These are phyloP conservation scores for Columba guinea DNA, from an alignment of 2,797 vertebrate genomes.

Conservation along the genomic window DNA sequence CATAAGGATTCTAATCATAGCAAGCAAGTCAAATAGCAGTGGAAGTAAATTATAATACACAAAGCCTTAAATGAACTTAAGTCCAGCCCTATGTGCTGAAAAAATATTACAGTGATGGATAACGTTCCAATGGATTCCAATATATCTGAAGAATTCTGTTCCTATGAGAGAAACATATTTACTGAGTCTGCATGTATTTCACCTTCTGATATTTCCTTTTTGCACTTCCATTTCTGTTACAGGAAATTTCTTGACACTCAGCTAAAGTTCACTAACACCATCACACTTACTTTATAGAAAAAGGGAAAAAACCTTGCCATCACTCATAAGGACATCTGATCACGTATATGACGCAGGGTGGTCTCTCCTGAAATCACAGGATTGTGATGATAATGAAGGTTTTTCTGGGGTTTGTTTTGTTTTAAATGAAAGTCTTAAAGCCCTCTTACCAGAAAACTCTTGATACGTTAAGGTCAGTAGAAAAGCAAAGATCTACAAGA, in stretches of 20 bases:
- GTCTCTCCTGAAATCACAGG: not conserved
- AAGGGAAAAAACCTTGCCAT: not conserved
- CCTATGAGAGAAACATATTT: not conserved
- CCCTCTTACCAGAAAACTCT: not conserved
- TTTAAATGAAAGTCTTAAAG: not conserved
- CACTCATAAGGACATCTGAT: not conserved
- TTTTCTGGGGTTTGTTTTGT: not conserved
- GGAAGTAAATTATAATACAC: not conserved
- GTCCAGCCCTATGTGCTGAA: not conserved
- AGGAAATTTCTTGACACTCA: not conserved
- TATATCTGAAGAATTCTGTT: not conserved
- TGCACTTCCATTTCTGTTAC: not conserved
- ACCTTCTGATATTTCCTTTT: not conserved
- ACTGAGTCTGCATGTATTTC: not conserved
- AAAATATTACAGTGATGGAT: not conserved
- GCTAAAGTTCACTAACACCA: not conserved
- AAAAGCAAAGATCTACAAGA: not conserved
- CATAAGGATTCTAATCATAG: not conserved
- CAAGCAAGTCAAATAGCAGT: not conserved
- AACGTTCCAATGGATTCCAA: not conserved
- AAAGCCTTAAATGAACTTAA: not conserved
- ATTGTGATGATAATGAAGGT: not conserved
- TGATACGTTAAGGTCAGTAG: not conserved
- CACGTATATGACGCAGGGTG: accelerated
- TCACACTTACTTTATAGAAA: not conserved